Conservation (phyloP, 2,113 vertebrate species). For the Cricetomys ansorgei region DNA sequence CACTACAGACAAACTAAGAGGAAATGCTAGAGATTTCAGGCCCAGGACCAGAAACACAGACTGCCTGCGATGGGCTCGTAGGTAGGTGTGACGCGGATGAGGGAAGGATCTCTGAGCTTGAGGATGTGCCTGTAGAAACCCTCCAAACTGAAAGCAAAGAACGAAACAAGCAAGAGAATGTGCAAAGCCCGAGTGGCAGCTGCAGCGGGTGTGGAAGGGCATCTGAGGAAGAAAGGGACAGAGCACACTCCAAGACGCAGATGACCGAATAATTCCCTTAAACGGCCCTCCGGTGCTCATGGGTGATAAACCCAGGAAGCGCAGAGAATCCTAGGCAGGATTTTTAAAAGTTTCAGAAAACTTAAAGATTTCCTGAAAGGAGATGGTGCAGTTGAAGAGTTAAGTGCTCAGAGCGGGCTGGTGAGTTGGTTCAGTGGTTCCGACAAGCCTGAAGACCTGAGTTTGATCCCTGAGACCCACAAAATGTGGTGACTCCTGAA, state of each 20-base stretch:
- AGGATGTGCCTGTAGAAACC: not conserved
- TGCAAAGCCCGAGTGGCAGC: not conserved
- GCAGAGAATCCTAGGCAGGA: not conserved
- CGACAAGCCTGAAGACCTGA: not conserved
- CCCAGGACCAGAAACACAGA: not conserved
- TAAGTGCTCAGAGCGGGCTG: not conserved
- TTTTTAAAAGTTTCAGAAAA: not conserved
- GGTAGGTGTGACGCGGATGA: not conserved
- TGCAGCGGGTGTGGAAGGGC: not conserved
- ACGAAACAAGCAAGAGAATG: not conserved
- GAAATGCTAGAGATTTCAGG: not conserved
- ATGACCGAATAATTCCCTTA: not conserved
- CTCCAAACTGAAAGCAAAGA: not conserved
- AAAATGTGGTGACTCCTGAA: not conserved
- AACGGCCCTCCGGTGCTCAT: not conserved
- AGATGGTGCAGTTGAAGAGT: not conserved
- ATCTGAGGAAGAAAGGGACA: not conserved
- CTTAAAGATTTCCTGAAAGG: not conserved
- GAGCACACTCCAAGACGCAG: not conserved
- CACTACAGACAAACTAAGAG: not conserved
- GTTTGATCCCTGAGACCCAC: not conserved
- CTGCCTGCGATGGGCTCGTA: not conserved
- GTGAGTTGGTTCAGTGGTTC: too few relatives aligned
- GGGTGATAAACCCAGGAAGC: not conserved
- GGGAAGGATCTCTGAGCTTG: not conserved